Base-by-base conservation (phyloP, 2,113 vertebrate species). In the Ptilorrhoa leucosticta region DNA sequence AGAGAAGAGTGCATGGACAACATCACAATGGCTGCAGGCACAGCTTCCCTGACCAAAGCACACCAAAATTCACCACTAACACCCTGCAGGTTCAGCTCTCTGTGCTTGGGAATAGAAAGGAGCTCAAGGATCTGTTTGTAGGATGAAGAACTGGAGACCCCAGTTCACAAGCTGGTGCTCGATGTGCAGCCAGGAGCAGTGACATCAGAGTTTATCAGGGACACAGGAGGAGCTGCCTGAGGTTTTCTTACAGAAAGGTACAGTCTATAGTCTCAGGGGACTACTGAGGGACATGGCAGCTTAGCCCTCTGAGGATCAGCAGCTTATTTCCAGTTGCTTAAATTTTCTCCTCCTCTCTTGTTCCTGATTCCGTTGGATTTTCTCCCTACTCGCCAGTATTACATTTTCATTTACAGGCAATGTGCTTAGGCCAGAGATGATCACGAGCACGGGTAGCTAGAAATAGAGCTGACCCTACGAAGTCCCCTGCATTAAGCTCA, bases 261-360 rank as follows among this genome's bases (percentile, higher is more conserved):
- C 6, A 28, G 28, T n/a, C 89, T 61, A 7, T 6, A 28, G 28
- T n/a, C 89, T 61, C 69, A 35, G 66, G 73, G 70, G 70, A 80
- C 68, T 60, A 19, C 47, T 0, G 0, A 69, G 83, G 56, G 65
- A 82, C 94, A 87, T 0, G 23, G 75, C 84, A 91, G 87, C 82
- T 95, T 80, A 90, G 89, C 58, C 81, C 61, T 85, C 53, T 37
- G 70, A 21, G 82, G 87, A 95, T 93, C 94, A 96, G 87, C 89
- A 95, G 87, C 89, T 96, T 95, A 95, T 85, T 95, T 85, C 81
- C 75, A 90, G 82, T 93, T 87, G 89, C 87, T 91, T 94, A 84
- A 53, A n/a, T 79, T 68, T 87, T 79, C 94, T 61, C 47, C 44
- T 91, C 73, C 70, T 76, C 87, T 94, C 84, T 71, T 91, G 78